Evolutionary conservation across 2,888 invertebrate species (phyloP).

Genomic region (Pemphredon lugubris): DNA sequence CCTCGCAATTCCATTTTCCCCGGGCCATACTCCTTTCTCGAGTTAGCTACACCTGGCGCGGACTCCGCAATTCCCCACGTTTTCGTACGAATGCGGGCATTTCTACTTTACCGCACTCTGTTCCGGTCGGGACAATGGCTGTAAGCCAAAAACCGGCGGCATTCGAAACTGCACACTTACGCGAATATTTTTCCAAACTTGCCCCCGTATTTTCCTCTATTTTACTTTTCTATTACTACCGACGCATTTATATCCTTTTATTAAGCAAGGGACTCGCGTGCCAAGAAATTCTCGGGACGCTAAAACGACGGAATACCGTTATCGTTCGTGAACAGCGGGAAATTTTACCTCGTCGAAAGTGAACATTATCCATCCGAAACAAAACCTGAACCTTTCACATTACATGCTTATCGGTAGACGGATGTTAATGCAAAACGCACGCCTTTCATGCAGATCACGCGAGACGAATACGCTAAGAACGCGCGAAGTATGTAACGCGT

Average conservation of each 20-base stretch:
- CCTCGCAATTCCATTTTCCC: slow-evolving; percentile 25
- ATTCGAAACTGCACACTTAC: slow-evolving; percentile 24
- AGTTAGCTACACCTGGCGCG: slow-evolving; percentile 29
- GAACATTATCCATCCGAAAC: no score
- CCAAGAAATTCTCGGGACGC: no score
- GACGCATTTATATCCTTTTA: slow-evolving; percentile 12
- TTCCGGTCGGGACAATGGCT: slow-evolving; percentile 34
- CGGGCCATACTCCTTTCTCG: slow-evolving; percentile 11
- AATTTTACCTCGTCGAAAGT: no score
- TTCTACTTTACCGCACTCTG: slow-evolving; percentile 26
- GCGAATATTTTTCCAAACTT: slow-evolving; percentile 28
- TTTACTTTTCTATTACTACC: neutral
- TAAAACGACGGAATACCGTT: no score
- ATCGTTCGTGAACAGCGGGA: no score
- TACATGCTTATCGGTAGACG: no score
- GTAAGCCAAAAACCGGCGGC: slow-evolving; percentile 35
- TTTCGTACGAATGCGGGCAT: slow-evolving; percentile 1
- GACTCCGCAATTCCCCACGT: slow-evolving; percentile 12
- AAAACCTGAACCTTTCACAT: no score
- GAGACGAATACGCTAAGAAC: no score
- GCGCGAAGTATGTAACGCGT: no score
- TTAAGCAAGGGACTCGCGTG: no score
- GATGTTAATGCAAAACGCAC: no score
- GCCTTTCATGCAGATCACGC: no score
- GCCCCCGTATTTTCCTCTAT: neutral